phyloP scores from a whole-genome alignment of 1,140 invertebrate genomes.

The Aradophagus sp. region DNA sequence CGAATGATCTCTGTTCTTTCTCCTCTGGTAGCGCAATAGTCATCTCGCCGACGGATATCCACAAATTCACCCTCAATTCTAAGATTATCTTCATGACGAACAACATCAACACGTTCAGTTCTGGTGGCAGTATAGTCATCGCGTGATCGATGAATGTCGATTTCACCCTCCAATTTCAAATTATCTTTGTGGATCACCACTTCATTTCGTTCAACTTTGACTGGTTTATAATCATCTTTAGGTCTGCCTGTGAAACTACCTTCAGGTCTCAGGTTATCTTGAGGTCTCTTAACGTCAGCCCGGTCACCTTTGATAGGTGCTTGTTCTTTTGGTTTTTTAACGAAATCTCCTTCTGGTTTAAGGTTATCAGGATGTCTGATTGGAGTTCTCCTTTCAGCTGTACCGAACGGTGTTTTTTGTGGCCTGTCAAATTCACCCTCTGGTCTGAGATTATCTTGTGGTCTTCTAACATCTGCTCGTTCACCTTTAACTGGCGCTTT shows the following conservation, averaged over 20 bases:
- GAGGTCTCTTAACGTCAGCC: conserved; percentile 60
- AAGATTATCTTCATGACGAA: conserved; percentile 9
- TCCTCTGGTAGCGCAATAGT: conserved; percentile 65
- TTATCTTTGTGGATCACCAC: conserved; percentile 76
- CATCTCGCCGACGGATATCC: conserved; percentile 65
- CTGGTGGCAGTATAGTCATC: not conserved
- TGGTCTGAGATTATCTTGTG: conserved; percentile 74
- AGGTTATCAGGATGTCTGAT: conserved; percentile 76
- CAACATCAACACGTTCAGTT: no score
- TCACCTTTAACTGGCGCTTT: conserved; percentile 65
- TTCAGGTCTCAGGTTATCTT: conserved; percentile 75
- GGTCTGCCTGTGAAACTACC: conserved; percentile 73
- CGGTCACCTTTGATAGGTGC: conserved; percentile 62
- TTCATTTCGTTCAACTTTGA: not conserved
- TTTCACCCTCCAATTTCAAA: conserved; percentile 77
- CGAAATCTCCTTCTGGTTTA: conserved; percentile 77
- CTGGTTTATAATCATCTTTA: conserved; percentile 17
- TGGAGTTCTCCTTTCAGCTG: conserved; percentile 75
- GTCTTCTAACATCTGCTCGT: conserved; percentile 60
- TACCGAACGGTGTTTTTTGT: conserved; percentile 65
- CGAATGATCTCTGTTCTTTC: conserved; percentile 61
- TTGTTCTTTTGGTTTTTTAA: conserved; percentile 70
- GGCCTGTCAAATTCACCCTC: conserved; percentile 71
- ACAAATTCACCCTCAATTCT: conserved; percentile 54
- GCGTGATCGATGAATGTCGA: not conserved